Conservation (phyloP, 2,113 vertebrate species). For the Callaeas wilsoni region DNA sequence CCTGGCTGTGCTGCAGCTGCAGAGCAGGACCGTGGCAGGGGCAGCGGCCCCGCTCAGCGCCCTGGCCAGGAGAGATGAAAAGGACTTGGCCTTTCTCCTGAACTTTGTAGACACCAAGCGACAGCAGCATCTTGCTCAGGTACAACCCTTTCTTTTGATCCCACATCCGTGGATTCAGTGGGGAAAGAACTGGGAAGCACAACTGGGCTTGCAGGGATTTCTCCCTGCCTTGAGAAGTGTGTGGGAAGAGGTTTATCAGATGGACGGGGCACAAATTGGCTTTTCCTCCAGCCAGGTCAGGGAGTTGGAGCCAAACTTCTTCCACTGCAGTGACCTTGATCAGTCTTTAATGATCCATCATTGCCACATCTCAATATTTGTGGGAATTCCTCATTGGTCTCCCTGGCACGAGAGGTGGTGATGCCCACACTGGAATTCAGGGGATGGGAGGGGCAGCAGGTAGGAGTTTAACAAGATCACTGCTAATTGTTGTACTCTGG, state of each 20-base stretch:
- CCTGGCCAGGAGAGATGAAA: conserved; percentile 75
- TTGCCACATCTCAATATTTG: not conserved
- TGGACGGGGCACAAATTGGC: not conserved
- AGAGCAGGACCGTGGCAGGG: conserved; percentile 62
- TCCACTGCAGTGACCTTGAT: not conserved
- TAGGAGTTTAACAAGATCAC: not conserved
- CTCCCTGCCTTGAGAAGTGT: not conserved
- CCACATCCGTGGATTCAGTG: not conserved
- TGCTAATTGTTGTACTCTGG: not conserved
- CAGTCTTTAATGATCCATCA: not conserved
- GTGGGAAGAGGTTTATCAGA: not conserved
- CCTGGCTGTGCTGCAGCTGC: conserved; percentile 81
- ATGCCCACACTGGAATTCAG: not conserved
- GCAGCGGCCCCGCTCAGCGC: conserved; percentile 75
- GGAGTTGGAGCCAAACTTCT: not conserved
- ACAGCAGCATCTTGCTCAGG: conserved; percentile 77
- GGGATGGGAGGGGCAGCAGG: not conserved
- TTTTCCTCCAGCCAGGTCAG: not conserved
- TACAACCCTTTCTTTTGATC: conserved; percentile 1
- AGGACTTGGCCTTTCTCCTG: conserved; percentile 76
- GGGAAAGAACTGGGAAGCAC: not conserved
- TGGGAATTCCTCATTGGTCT: not conserved
- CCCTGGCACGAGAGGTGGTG: not conserved
- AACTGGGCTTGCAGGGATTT: not conserved
- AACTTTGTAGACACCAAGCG: conserved; percentile 73